Evolutionary conservation across 2,113 vertebrate genomes (phyloP).

Genomic region (Chionomys nivalis): DNA sequence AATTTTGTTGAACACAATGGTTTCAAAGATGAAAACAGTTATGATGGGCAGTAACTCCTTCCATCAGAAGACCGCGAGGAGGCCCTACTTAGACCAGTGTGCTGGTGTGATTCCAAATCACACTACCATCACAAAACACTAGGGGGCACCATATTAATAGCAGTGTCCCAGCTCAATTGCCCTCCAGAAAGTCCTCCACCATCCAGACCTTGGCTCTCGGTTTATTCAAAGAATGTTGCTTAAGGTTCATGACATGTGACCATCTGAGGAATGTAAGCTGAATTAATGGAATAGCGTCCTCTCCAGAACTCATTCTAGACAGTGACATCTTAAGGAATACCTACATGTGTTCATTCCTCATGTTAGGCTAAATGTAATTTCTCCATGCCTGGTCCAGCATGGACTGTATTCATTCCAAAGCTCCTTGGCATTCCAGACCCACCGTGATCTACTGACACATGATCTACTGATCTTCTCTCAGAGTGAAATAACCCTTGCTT

Average conservation of each 20-base stretch:
- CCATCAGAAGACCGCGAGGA: constrained; percentile 52
- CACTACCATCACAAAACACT: constrained; percentile 75
- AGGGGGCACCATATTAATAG: constrained; percentile 80
- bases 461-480: constrained; percentile 7
- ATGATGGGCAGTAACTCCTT: constrained; percentile 64
- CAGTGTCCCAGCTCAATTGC: constrained; percentile 65
- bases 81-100: constrained; percentile 20
- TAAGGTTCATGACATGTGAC: constrained; percentile 35
- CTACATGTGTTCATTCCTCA: constrained; percentile 54
- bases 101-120: constrained; percentile 63
- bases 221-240: constrained; percentile 56
- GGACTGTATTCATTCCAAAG: constrained; percentile 30
- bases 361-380: constrained; percentile 44
- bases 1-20: constrained; percentile 64
- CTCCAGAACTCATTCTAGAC: constrained; percentile 49
- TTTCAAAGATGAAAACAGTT: constrained; percentile 66
- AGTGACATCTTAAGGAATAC: constrained; percentile 62
- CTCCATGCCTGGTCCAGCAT: background rate
- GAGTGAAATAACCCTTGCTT: background rate
- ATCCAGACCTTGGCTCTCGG: constrained; percentile 40
- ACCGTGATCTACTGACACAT: background rate
- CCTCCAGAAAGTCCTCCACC: constrained; percentile 62
- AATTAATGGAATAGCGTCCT: constrained; percentile 51
- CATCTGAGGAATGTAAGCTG: constrained; percentile 55
- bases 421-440: background rate